Evolutionary conservation across 2,113 vertebrate genomes (phyloP).

Genomic region (Mastomys coucha): DNA sequence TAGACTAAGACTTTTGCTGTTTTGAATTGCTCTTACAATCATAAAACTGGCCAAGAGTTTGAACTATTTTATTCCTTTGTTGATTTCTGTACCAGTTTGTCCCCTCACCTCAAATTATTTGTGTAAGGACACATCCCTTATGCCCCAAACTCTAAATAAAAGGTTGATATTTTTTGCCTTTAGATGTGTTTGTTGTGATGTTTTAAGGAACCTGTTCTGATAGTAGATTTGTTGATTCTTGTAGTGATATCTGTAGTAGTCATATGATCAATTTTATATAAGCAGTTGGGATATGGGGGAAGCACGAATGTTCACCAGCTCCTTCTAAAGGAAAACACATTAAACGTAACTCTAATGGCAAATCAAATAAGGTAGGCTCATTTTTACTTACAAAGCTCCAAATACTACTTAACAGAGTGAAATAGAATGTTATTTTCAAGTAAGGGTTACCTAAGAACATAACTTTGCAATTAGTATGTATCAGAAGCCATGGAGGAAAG

Average conservation of each 20-base stretch:
- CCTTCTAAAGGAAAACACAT: constrained; percentile 26
- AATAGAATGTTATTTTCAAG: constrained; percentile 8
- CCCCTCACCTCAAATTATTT: background rate
- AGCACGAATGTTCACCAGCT: background rate
- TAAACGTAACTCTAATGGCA: constrained; percentile 46
- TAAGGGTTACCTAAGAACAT: constrained; percentile 4
- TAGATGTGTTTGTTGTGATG: constrained; percentile 13
- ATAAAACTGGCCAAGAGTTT: background rate
- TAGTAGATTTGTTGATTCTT: constrained; percentile 1
- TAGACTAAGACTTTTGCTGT: background rate
- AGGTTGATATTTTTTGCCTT: background rate
- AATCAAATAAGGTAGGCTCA: background rate
- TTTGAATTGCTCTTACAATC: background rate
- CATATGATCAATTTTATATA: background rate
- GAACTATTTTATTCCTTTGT: constrained; percentile 20
- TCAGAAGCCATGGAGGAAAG: no score
- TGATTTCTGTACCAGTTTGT: constrained; percentile 2
- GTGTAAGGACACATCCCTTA: background rate
- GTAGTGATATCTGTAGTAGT: background rate
- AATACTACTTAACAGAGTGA: constrained; percentile 22
- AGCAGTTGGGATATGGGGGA: background rate
- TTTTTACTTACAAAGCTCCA: constrained; percentile 46
- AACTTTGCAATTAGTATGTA: background rate
- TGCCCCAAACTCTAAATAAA: constrained; percentile 1
- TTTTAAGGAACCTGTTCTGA: constrained; percentile 7